Evolutionary conservation across 2,888 invertebrate genomes (phyloP).

Genomic region (Bombylius major): DNA sequence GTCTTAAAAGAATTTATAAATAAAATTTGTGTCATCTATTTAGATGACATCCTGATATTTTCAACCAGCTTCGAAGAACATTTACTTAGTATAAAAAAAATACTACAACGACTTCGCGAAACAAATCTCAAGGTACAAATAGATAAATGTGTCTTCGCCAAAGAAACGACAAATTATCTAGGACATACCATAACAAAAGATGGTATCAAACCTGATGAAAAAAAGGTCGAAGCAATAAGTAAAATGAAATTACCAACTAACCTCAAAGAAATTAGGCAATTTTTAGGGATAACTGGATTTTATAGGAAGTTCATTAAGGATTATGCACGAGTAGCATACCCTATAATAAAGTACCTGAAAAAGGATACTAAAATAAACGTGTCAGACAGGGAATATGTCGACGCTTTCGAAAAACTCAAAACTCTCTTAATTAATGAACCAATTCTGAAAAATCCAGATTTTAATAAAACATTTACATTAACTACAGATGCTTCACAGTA

Average conservation of each 20-base stretch:
- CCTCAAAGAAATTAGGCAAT: constrained; percentile 2
- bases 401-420: constrained; percentile 7
- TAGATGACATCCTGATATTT: constrained; percentile 18
- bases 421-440: constrained; percentile 8
- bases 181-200: constrained; percentile 20
- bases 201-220: constrained; percentile 20
- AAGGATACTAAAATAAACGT: constrained; percentile 1
- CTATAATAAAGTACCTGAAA: constrained; percentile 1
- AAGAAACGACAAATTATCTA: constrained; percentile 14
- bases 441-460: constrained; percentile 1
- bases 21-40: neutral
- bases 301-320: constrained; percentile 6
- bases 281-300: constrained; percentile 11
- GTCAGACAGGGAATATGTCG: neutral
- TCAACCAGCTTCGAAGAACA: constrained; percentile 12
- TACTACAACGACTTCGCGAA: constrained; percentile 1
- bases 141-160: constrained; percentile 8
- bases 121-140: constrained; percentile 12
- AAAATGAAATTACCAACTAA: constrained; percentile 2
- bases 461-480: neutral
- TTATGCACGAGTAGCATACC: constrained; percentile 1
- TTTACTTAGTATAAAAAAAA: constrained; percentile 6
- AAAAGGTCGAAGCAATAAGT: constrained; percentile 16
- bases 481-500: constrained; percentile 4
- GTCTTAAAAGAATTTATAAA: neutral